Base-by-base conservation (phyloP, 2,797 vertebrate species). In the Sebastes hubbsi region DNA sequence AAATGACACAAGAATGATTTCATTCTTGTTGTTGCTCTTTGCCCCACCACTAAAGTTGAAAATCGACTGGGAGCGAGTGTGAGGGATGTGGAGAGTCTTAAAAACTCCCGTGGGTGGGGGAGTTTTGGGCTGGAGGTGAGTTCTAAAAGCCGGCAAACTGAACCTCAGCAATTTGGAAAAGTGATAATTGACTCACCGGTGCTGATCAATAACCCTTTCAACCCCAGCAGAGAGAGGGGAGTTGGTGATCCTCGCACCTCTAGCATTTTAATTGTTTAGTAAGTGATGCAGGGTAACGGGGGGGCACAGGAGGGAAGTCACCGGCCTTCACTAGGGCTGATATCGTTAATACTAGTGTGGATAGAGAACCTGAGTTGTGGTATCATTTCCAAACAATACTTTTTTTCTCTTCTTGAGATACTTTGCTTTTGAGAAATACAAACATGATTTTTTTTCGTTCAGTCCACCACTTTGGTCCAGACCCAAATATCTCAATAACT, bases 121-220 rank as follows among this genome's bases (percentile, higher is more conserved):
- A 42, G 36, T 59, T 62, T 77, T 66, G 2, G 24, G 61, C 66
- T 73, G 72, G 34, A 81, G 85, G 55, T 55, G 56, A 81, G 58
- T 68, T 85, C 38, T 72, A 54, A 78, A 82, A 86, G 72, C 34
- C 42, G 64, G n/a, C 20, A 80, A 81, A 66, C 56, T n/a, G 58
- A 83, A 62, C 46, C 10, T 55, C 69, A 80, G 81, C 64, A 70
- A 72, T 83, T 52, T 62, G 30, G 55, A 60, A 66, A 78, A 83
- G 80, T 82, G 77, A 78, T 82, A 82, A 87, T 49, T 87, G 84
- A 91, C 84, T 82, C 82, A 71, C 78, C 59, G 59, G 59, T 72
- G 55, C 55, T 78, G 86, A 86, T 91, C 90, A 75, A 83, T 83
- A 82, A 82, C 7, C 64, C 24, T 80, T 85, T 84, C 49, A 83